phyloP scores from a whole-genome alignment of 2,113 vertebrate genomes.

The Cyprinodon brontotheroides region DNA sequence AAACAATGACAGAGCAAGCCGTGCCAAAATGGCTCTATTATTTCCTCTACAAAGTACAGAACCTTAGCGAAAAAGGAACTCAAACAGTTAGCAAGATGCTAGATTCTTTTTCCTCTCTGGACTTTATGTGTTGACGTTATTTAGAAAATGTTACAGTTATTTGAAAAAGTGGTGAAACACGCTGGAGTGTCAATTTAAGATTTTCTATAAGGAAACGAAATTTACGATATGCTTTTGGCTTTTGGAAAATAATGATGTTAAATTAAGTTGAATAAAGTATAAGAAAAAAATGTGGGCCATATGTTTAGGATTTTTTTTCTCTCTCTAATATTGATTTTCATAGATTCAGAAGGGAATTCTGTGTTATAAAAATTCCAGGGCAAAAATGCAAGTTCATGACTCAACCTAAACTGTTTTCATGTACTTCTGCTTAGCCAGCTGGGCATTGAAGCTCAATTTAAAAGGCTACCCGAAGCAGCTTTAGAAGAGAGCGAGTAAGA shows the following conservation, averaged over 20 bases:
- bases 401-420: constrained; percentile 38
- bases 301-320: neutral
- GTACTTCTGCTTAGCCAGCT: constrained; percentile 35
- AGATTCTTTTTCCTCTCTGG: constrained; percentile 76
- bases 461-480: constrained; percentile 57
- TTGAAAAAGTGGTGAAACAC: constrained; percentile 15
- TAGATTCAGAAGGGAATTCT: neutral
- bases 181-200: neutral
- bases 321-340: neutral
- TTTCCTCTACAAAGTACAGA: constrained; percentile 47
- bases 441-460: constrained; percentile 67
- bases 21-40: constrained; percentile 62
- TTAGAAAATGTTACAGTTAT: constrained; percentile 67
- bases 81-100: constrained; percentile 85
- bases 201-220: neutral
- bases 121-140: constrained; percentile 64
- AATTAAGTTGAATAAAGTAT: neutral
- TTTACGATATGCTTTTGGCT: neutral
- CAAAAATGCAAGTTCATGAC: constrained; percentile 19
- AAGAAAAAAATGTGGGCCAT: neutral
- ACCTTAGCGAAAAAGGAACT: constrained; percentile 79
- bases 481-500: constrained; percentile 48
- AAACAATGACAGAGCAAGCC: constrained; percentile 66
- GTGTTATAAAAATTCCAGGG: neutral
- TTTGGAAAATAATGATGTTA: neutral